Base-by-base conservation (phyloP, 1,140 invertebrate genomes). In the Drosophila mayri region DNA sequence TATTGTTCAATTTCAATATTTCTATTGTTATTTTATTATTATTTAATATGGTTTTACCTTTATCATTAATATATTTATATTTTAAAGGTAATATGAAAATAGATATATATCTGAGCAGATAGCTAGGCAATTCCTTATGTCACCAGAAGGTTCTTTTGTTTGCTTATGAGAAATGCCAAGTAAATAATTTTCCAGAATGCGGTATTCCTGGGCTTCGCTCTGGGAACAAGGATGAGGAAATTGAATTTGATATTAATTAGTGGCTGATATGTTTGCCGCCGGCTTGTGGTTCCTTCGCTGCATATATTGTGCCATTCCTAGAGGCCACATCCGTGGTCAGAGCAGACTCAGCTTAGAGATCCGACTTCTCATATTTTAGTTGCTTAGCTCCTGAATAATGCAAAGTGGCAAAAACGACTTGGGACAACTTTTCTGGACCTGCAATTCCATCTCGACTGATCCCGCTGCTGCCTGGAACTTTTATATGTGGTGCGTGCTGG, bases 401-500 rank as follows among this genome's bases (percentile, higher is more conserved):
- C 66, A 76, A 67, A 67, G 18, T 66, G 65, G 35, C 58, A 83
- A 11, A 16, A 37, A 49, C 32, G 77, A 84, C 64, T 76, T 79
- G 54, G 38, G 44, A 25, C 57, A 76, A 84, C 76, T 83, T 71
- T 79, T 76, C 43, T 57, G 70, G 76, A 63, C 80, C 66, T 83
- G 80, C 80, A 83, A 80, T 79, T 76, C 81, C 75, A 64, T 72
- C 54, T 38, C 35, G 35, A 16, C 54, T 54, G 62, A 49, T 81
- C 58, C 57, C 20, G 47, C 38, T 44, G 46, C 22, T 46, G 61
- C 49, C 46, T 55, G 59, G 67, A 76, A 80, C 62, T 85, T 84
- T 85, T 84, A 85, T 84, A 81, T 65, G 81, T 47, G 75, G 72
- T 81, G 77, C 81, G 81, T 85, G 81, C 72, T 60, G 65, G 60